These are phyloP conservation scores for Otolemur crassicaudatus DNA, from an alignment of 2,797 vertebrate genomes.

Conservation along the genomic window DNA sequence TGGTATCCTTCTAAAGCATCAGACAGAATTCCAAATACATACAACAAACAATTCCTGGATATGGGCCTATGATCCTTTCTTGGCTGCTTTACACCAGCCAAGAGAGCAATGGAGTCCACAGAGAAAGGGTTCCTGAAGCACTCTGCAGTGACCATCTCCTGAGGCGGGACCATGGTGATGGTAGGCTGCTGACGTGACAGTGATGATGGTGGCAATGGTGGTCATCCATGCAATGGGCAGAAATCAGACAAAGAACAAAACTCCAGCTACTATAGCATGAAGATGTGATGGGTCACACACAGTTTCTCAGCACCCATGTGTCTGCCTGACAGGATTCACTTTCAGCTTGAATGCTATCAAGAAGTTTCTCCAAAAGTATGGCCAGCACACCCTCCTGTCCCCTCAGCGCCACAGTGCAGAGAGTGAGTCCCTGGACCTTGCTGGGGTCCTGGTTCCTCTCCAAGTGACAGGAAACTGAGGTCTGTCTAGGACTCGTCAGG, in stretches of 20 bases:
- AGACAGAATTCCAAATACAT: too few species aligned
- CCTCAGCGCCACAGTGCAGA: too few species aligned
- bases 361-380: not conserved
- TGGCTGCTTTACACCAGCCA: too few species aligned
- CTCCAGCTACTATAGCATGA: not conserved
- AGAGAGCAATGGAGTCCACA: rapidly evolving
- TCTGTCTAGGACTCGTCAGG: not conserved
- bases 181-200: too few species aligned
- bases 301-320: not conserved
- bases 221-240: not conserved
- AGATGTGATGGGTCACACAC: rapidly evolving
- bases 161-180: too few species aligned
- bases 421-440: too few species aligned
- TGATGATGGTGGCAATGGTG: rapidly evolving
- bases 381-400: not conserved
- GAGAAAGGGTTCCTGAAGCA: not conserved
- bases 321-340: not conserved
- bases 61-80: rapidly evolving
- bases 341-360: not conserved
- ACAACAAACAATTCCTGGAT: too few species aligned
- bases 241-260: not conserved
- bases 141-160: too few species aligned
- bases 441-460: not conserved
- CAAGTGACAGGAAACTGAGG: not conserved
- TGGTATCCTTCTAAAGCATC: not conserved